Conservation (phyloP, 1,140 invertebrate genomes). For the Amphibalanus amphitrite region DNA sequence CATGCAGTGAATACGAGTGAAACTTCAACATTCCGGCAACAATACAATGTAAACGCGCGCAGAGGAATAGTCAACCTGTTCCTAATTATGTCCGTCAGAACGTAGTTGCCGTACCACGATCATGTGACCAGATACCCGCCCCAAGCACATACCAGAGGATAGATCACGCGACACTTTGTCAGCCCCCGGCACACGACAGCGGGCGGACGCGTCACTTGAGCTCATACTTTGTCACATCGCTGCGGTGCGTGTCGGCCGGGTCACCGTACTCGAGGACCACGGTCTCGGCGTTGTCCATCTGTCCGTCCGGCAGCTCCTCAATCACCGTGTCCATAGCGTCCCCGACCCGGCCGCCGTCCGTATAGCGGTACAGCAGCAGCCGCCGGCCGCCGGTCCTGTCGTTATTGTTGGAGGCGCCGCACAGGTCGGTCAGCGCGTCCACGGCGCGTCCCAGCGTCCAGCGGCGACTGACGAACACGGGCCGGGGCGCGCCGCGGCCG, state of each 20-base stretch:
- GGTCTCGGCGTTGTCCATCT: background rate
- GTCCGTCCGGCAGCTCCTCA: background rate
- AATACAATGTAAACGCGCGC: too few species aligned
- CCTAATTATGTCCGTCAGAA: too few species aligned
- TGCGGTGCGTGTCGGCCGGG: background rate
- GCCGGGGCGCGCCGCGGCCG: conserved; percentile 16
- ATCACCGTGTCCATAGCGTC: background rate
- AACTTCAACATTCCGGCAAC: too few species aligned
- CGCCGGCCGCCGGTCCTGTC: conserved; percentile 31
- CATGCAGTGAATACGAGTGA: too few species aligned
- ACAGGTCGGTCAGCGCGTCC: conserved; percentile 35
- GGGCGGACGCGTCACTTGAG: background rate
- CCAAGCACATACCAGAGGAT: too few species aligned
- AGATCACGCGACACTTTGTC: too few species aligned
- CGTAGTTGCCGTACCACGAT: too few species aligned
- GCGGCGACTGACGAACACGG: conserved; percentile 33
- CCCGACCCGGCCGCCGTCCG: conserved; percentile 28
- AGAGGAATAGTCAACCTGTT: too few species aligned
- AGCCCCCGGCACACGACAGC: too few species aligned
- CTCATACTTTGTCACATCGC: background rate
- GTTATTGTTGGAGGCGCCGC: conserved; percentile 36
- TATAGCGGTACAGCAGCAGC: conserved; percentile 31
- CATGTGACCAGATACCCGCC: too few species aligned
- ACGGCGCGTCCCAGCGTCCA: conserved; percentile 38
- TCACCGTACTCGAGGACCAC: background rate